These are phyloP conservation scores for Metaphire vulgaris DNA, from an alignment of 1,140 invertebrate species.

Conservation along the genomic window DNA sequence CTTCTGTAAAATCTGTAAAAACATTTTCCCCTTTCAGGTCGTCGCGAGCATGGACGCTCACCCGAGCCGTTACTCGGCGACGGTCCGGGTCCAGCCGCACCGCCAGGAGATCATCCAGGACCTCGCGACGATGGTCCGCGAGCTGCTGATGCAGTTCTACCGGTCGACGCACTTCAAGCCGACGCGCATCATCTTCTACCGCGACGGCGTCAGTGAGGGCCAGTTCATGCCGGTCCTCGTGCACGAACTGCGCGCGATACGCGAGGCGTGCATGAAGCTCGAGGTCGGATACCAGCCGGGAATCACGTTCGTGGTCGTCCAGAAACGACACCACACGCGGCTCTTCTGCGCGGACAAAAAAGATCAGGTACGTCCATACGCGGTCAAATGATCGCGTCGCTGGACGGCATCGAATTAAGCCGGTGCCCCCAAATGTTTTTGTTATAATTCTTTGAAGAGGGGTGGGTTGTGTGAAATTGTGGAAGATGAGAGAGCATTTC, in stretches of 20 bases:
- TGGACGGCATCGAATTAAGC: no score
- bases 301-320: slow-evolving; percentile 98
- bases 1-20: neutral
- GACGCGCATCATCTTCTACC: slow-evolving; percentile 92
- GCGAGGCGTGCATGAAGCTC: slow-evolving; percentile 96
- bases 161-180: slow-evolving; percentile 83
- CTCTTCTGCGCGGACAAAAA: slow-evolving; percentile 98
- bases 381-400: no score
- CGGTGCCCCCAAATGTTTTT: no score
- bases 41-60: slow-evolving; percentile 99
- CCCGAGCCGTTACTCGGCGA: slow-evolving; percentile 95
- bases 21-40: slow-evolving; percentile 32
- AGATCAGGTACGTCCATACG: slow-evolving; percentile 67
- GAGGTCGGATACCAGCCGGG: slow-evolving; percentile 95
- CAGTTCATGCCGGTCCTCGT: slow-evolving; percentile 77
- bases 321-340: slow-evolving; percentile 92
- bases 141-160: slow-evolving; percentile 91
- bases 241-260: slow-evolving; percentile 93
- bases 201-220: slow-evolving; percentile 95
- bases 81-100: slow-evolving; percentile 96
- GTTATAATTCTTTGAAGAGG: no score
- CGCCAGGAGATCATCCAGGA: slow-evolving; percentile 94
- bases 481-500: no score
- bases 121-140: slow-evolving; percentile 92
- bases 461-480: no score